Base-by-base conservation (phyloP, 2,888 invertebrate species). In the Prionchulus punctatus region DNA sequence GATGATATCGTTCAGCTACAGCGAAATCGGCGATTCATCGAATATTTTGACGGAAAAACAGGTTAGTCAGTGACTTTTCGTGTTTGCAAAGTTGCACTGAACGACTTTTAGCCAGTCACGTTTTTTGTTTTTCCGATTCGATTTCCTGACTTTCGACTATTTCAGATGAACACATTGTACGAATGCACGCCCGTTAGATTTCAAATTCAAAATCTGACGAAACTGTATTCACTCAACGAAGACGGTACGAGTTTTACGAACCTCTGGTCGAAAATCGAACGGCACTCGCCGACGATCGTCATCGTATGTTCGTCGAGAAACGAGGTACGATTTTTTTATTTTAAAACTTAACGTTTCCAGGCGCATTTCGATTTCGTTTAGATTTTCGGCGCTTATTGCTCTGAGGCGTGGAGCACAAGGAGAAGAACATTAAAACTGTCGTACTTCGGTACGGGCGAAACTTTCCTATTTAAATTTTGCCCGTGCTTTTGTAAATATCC, bases 341-440 rank as follows among this genome's bases (percentile, higher is more conserved):
- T 42, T 12, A 15, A 42, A 42, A 42, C 42, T 21, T 12, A 15
- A 42, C 15, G 42, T 15, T 15, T 15, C 12, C 12, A 12, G n/a
- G 42, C n/a, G 15, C n/a, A 42, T 42, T 12, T 42, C n/a, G n/a
- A 42, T 42, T 36, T 7, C 4, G 7, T 53, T 3, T 28, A 54
- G 54, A 21, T 45, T n/a, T 54, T 54, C 28, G 54, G 54, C 2
- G 54, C 54, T 12, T 54, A 54, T 25, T 54, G 54, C 26, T 54
- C 54, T 12, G 21, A 4, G 45, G 45, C 45, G 25, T 54, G 54
- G 54, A 3, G 49, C 2, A 26, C n/a, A 3, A 21, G 54, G 43
- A 50, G 30, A 12, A n/a, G 18, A 3, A 25, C n/a, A 4, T n/a
- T 7, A 2, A 36, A 50, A 4, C 45, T 21, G 12, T 18, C 30